Evolutionary conservation across 1,140 invertebrate species (phyloP), one percentile per base, ranked within the genome.

Genomic region (Penaeus chinensis): DNA sequence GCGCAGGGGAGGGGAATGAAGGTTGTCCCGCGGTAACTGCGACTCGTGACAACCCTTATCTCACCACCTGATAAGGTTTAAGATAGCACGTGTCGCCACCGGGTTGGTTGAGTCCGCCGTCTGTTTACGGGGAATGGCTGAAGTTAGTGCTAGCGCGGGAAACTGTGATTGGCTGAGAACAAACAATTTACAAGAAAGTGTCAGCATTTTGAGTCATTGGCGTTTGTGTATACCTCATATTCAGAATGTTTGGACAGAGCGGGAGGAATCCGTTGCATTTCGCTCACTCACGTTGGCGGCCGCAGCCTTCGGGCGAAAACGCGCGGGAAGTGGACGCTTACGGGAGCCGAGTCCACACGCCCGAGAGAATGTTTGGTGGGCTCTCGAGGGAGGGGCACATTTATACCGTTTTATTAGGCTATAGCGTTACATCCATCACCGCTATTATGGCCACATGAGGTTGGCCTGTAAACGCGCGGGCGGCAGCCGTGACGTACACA

Each of bases 321-420:
- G 20, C 47, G 66, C 11, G 74, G 42, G 77, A 82, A 20, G 84
- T 3, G 32, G 54, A 54, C 54, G 54, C 54, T 54, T 8, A 8
- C 16, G 54, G 54, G 54, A 54, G 54, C 54, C 54, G 54, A 54
- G 16, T 54, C 54, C 54, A 13, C 7, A 2, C 24, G 66, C 24
- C 77, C 77, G 81, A 18, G 82, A 82, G 80, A 87, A 87, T 87
- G 86, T 87, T 87, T 87, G 47, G 69, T 61, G 69, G 37, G 27
- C 86, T 87, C 81, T 87, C 80, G 74, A 62, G 66, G 71, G 80
- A 87, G 69, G 80, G 42, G 54, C 32, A 74, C 86, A 87, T 87
- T 87, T 76, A 87, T 87, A 62, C 86, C 71, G 66, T 87, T 87
- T 87, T 87, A 87, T 87, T 87, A 87, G 86, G 81, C 86, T 87